Percentiles rank a stretch among this genome's conserved stretches.
Conservation (phyloP, 1,140 invertebrate genomes). For the Bombus picipes region DNA sequence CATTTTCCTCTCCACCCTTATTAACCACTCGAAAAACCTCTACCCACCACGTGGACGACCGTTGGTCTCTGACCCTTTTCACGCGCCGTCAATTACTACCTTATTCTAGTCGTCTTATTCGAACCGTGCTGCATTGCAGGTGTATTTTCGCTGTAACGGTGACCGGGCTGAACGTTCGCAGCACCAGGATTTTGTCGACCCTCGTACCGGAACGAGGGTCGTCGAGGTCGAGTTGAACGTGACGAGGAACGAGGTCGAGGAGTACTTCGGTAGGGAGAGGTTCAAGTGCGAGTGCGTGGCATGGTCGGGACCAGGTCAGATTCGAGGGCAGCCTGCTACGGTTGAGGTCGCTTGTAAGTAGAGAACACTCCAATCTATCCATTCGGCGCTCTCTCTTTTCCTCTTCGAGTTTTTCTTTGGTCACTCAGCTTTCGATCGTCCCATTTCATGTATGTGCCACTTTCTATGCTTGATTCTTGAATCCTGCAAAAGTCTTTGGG, state of each 20-base stretch:
- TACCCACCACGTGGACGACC: slow-evolving; percentile 8
- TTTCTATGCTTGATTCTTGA: background rate
- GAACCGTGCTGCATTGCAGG: slow-evolving; percentile 75
- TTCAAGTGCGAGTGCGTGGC: slow-evolving; percentile 95
- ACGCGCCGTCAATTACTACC: slow-evolving; percentile 34
- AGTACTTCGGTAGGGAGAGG: slow-evolving; percentile 93
- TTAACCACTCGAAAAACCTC: slow-evolving; percentile 48
- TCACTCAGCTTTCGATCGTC: background rate
- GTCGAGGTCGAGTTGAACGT: slow-evolving; percentile 94
- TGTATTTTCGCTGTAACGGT: slow-evolving; percentile 95
- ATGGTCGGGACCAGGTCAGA: slow-evolving; percentile 88
- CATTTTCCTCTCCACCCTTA: slow-evolving; percentile 49
- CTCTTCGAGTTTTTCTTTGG: background rate
- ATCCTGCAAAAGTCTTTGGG: too few species aligned
- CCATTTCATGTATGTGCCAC: background rate
- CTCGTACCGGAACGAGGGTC: slow-evolving; percentile 92
- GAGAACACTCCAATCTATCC: slow-evolving; percentile 46
- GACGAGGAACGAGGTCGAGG: slow-evolving; percentile 94
- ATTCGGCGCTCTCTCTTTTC: background rate
- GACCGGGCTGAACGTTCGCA: slow-evolving; percentile 87
- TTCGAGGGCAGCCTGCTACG: slow-evolving; percentile 91
- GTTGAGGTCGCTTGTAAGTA: slow-evolving; percentile 96
- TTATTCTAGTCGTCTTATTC: slow-evolving; percentile 17
- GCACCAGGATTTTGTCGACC: slow-evolving; percentile 89
- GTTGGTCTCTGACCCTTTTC: slow-evolving; percentile 23